phyloP scores from a whole-genome alignment of 2,113 vertebrate genomes.

The Halichoeres trimaculatus region DNA sequence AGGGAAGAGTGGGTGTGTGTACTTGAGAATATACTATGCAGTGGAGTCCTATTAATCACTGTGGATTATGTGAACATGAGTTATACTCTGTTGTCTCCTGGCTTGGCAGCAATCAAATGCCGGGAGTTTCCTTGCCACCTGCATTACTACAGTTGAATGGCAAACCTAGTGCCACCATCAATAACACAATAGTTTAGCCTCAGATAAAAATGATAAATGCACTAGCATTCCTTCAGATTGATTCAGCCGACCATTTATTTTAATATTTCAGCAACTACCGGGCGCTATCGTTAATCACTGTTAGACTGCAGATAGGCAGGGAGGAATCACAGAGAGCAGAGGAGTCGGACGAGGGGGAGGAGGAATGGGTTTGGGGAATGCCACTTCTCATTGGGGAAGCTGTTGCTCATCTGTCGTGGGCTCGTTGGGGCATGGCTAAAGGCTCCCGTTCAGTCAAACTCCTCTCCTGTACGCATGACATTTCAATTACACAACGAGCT shows the following conservation, averaged over 20 bases:
- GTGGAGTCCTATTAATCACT: constrained; percentile 56
- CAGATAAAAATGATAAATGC: constrained; percentile 71
- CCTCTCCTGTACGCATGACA: constrained; percentile 82
- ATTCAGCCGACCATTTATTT: constrained; percentile 78
- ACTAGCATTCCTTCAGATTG: constrained; percentile 65
- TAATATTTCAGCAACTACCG: constrained; percentile 74
- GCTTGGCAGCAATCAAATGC: constrained; percentile 56
- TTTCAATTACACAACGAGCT: constrained; percentile 83
- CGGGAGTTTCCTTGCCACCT: constrained; percentile 50
- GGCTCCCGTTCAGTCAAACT: constrained; percentile 79
- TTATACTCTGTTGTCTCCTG: constrained; percentile 46
- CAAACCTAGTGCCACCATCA: constrained; percentile 59
- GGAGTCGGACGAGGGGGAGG: constrained; percentile 39
- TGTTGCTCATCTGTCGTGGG: constrained; percentile 81
- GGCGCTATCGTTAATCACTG: constrained; percentile 79
- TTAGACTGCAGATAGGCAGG: constrained; percentile 67
- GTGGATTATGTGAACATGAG: constrained; percentile 53
- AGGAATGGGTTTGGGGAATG: constrained; percentile 71
- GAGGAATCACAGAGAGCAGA: constrained; percentile 53
- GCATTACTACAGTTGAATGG: constrained; percentile 63
- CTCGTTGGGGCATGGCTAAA: constrained; percentile 81
- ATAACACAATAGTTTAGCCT: constrained; percentile 76
- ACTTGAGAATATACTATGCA: constrained; percentile 24
- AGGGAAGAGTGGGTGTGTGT: background rate
- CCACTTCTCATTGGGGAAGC: constrained; percentile 75